These are phyloP conservation scores for Heliothis virescens DNA, from an alignment of 1,140 invertebrate genomes.

Conservation along the genomic window DNA sequence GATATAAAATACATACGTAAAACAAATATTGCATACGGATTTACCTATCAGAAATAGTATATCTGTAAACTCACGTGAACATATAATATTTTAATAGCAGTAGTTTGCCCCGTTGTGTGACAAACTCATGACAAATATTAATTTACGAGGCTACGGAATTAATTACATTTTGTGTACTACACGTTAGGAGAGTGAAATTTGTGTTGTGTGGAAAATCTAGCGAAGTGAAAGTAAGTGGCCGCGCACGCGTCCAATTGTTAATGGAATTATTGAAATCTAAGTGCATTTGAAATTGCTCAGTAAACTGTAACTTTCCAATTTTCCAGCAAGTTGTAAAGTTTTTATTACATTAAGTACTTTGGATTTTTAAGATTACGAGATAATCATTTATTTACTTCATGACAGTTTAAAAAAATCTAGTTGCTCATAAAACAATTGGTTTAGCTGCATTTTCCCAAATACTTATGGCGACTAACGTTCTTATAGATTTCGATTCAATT, in stretches of 20 bases:
- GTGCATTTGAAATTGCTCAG: constrained; percentile 66
- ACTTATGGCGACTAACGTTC: neutral
- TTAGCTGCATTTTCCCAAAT: no score
- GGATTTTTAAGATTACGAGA: no score
- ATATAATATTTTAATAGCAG: no score
- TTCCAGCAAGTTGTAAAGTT: constrained; percentile 47
- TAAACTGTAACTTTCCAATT: constrained; percentile 67
- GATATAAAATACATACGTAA: neutral
- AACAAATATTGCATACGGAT: neutral
- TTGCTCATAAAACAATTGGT: neutral
- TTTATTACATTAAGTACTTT: no score
- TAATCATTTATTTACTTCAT: no score
- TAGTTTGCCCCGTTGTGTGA: neutral
- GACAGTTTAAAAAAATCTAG: no score
- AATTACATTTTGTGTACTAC: neutral
- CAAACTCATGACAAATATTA: neutral
- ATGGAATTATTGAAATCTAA: constrained; percentile 72
- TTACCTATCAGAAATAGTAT: no score
- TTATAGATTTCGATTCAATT: neutral
- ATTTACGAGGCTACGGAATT: neutral
- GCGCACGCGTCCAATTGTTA: constrained; percentile 62
- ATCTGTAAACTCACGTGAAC: no score
- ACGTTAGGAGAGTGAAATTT: constrained; percentile 56
- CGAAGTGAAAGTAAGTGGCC: constrained; percentile 69
- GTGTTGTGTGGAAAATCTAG: constrained; percentile 62